Conservation (phyloP, 1,140 invertebrate genomes). For the Uloborus diversus region DNA sequence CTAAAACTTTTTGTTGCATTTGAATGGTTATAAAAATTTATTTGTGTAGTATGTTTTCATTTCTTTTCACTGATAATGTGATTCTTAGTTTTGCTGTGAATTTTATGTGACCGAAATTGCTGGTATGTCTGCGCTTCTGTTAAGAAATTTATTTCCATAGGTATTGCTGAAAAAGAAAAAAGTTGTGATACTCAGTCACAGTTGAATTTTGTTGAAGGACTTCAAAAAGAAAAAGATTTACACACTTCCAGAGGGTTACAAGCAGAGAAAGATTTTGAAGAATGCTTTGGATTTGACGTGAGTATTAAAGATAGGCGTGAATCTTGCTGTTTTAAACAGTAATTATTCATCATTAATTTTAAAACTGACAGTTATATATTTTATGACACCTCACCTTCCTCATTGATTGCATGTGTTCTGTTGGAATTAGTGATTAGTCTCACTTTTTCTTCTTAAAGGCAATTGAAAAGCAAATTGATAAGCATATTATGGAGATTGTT, state of each 20-base stretch:
- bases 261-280: conserved; percentile 76
- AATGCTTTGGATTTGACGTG: conserved; percentile 87
- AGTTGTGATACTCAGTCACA: neutral
- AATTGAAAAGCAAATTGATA: too few species aligned
- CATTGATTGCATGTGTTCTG: too few species aligned
- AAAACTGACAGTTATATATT: too few species aligned
- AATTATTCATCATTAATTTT: too few species aligned
- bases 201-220: neutral
- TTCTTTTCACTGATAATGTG: neutral
- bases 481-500: too few species aligned
- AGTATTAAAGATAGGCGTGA: too few species aligned
- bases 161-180: conserved; percentile 13
- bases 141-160: neutral
- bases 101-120: neutral
- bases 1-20: neutral
- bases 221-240: conserved; percentile 59
- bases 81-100: too few species aligned
- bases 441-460: too few species aligned
- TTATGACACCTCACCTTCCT: too few species aligned
- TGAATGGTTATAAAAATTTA: neutral
- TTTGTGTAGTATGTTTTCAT: neutral
- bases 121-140: neutral
- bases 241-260: conserved; percentile 66
- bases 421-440: too few species aligned
- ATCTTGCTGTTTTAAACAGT: too few species aligned